Percentiles rank a stretch among this genome's conserved stretches.
phyloP scores from a whole-genome alignment of 1,140 invertebrate species.

The Pemphigus obesinymphae region DNA sequence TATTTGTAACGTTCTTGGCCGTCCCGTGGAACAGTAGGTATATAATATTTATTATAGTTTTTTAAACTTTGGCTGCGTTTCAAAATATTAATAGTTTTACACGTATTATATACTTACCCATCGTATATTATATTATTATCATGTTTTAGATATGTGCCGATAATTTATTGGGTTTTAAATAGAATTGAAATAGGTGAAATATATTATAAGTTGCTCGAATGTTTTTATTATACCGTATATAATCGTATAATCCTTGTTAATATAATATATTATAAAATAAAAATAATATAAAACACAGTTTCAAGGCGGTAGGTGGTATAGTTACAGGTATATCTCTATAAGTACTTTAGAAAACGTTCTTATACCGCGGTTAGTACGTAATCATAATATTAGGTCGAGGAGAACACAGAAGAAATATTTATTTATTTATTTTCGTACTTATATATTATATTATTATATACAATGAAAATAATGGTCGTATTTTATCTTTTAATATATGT shows the following conservation, averaged over 20 bases:
- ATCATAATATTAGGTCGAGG: background rate
- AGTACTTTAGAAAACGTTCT: background rate
- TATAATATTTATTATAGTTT: background rate
- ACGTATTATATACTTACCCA: background rate
- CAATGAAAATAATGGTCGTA: too few relatives aligned
- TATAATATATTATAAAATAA: background rate
- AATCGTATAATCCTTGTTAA: too few relatives aligned
- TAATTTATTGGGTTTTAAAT: constrained; percentile 1
- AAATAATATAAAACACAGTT: background rate
- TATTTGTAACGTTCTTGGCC: background rate
- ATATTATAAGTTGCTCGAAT: background rate
- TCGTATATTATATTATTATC: background rate
- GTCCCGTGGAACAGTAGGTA: background rate
- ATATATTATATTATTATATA: too few relatives aligned
- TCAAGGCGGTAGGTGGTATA: background rate
- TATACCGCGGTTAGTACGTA: background rate
- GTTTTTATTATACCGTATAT: background rate
- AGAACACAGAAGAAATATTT: background rate
- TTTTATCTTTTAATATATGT: too few relatives aligned
- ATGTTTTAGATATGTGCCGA: background rate
- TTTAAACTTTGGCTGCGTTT: background rate
- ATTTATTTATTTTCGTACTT: background rate
- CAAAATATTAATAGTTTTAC: constrained; percentile 11
- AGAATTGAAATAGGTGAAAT: background rate
- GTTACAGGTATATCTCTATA: background rate